Evolutionary conservation across 2,888 invertebrate genomes (phyloP).

Genomic region (Diarsia brunnea): DNA sequence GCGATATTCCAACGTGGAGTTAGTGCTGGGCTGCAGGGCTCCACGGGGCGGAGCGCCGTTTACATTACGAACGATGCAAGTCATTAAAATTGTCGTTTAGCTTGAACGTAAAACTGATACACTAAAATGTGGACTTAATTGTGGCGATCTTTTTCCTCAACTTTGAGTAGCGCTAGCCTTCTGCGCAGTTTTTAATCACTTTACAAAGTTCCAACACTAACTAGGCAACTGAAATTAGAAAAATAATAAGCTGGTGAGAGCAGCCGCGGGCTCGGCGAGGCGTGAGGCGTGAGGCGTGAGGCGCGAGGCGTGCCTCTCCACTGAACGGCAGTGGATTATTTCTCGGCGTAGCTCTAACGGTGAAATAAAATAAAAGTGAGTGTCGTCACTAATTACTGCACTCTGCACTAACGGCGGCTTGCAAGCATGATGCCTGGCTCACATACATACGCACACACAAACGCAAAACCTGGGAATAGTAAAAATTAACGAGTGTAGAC

Average conservation of each 20-base stretch:
- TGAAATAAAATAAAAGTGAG: constrained; percentile 19
- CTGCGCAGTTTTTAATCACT: constrained; percentile 40
- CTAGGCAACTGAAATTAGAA: constrained; percentile 51
- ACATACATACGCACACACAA: not conserved
- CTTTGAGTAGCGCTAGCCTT: constrained; percentile 26
- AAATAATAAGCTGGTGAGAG: constrained; percentile 44
- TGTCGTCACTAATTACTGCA: constrained; percentile 15
- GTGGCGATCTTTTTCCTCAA: constrained; percentile 18
- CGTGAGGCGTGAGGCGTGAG: not conserved
- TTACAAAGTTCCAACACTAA: constrained; percentile 59
- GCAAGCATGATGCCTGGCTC: not conserved
- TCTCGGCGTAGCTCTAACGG: constrained; percentile 2
- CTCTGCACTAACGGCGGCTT: not conserved
- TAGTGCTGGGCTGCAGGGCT: not conserved
- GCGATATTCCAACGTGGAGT: not conserved
- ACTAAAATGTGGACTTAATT: constrained; percentile 32
- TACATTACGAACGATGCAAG: not conserved
- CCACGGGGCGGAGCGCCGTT: not conserved
- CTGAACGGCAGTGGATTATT: constrained; percentile 6
- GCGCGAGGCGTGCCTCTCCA: not conserved
- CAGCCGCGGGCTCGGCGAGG: not conserved
- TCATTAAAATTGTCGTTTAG: constrained; percentile 33
- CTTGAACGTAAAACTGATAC: constrained; percentile 33
- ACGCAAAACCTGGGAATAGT: not conserved
- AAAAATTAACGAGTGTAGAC: not conserved